Base-by-base conservation (phyloP, 2,888 invertebrate genomes). In the Trichogramma dendrolimi region DNA sequence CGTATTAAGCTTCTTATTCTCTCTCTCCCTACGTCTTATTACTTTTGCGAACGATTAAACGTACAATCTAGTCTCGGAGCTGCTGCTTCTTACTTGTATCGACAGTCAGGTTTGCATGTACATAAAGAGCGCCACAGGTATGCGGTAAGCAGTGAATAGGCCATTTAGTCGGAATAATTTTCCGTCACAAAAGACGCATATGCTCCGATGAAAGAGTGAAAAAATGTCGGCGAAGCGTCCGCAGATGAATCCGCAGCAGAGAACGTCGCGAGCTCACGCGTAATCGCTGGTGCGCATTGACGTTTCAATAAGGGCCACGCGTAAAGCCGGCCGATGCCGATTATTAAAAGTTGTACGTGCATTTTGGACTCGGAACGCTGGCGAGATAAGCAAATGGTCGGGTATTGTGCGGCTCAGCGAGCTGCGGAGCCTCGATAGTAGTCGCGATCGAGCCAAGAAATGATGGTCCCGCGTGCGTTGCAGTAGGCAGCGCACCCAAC, bases 241-340 rank as follows among this genome's bases (percentile, higher is more conserved):
- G 27, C 8, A 27, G 11, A 27, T 11, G n/a, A 5, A 5, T 46
- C 6, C 4, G 48, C 11, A n/a, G 43, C 40, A n/a, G 46, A 38
- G 40, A 56, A 44, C 8, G 6, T 10, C 47, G 53, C 6, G 39
- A 53, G 57, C 46, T 11, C 14, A 54, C n/a, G 40, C 60, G 27
- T 27, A 27, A 27, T 8, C 27, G 47, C 5, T 40, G 53, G 27
- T 3, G 27, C 3, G 27, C 27, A 2, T 59, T 61, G 64, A 64
- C 64, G 58, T 64, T 64, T 64, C 64, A 64, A 64, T 64, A 64
- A 58, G n/a, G 51, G 42, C 27, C 27, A 27, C 27, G 27, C 27
- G 27, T 27, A 27, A 2, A 27, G 39, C 27, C 4, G 14, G 14
- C 43, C 42, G 47, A 27, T 27, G 27, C 2, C 27, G 63, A 58